A percentile compares a stretch with the other conserved stretches of the same genome.
Conservation (phyloP, 2,113 vertebrate genomes). For the Pelecanus crispus region DNA sequence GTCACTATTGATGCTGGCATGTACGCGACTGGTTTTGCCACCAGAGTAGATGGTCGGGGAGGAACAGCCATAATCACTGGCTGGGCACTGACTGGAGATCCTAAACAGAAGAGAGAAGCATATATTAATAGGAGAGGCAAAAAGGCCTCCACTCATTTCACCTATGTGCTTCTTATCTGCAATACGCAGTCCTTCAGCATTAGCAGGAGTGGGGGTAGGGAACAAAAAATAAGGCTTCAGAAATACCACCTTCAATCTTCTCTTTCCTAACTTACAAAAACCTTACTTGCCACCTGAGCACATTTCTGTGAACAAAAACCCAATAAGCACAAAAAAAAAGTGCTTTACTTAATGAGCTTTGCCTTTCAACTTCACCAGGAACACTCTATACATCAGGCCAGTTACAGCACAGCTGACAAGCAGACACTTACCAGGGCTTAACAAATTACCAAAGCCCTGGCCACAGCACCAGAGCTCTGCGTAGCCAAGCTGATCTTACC, state of each 20-base stretch:
- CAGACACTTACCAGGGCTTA: background rate
- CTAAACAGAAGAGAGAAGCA: slow-evolving; percentile 52
- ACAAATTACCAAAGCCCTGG: background rate
- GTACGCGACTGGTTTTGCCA: slow-evolving; percentile 86
- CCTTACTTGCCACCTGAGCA: background rate
- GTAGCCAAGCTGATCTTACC: background rate
- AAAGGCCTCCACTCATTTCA: background rate
- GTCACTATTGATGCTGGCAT: slow-evolving; percentile 85
- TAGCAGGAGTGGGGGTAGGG: background rate
- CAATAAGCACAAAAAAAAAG: background rate
- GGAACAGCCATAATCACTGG: slow-evolving; percentile 94
- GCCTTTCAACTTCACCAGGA: background rate
- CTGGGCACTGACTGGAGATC: slow-evolving; percentile 91
- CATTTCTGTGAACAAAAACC: background rate
- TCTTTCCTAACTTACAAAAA: background rate
- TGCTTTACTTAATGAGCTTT: background rate
- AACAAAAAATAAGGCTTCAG: background rate
- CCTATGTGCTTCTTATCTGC: background rate
- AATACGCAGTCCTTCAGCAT: background rate
- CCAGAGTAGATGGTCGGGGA: slow-evolving; percentile 76
- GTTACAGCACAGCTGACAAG: background rate
- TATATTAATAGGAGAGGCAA: background rate
- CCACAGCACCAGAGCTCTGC: background rate
- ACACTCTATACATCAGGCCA: background rate
- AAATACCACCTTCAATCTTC: background rate